These are phyloP conservation scores for Nephila pilipes DNA, from an alignment of 1,140 invertebrate species.

Conservation along the genomic window DNA sequence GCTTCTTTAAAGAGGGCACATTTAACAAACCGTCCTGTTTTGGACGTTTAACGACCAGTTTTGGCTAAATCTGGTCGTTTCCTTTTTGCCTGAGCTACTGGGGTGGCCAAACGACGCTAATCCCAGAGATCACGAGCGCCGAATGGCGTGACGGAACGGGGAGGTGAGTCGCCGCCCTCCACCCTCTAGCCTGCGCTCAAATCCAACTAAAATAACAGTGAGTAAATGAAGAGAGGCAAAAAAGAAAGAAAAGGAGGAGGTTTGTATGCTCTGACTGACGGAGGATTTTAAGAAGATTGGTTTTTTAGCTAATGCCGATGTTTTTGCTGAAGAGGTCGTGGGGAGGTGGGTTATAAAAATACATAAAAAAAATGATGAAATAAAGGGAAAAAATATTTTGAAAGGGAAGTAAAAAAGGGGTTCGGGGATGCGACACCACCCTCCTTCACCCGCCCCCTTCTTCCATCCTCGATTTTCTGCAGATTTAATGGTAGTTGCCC, in stretches of 20 bases:
- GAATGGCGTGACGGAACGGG: slow-evolving; percentile 20
- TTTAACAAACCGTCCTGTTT: neutral
- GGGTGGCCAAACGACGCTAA: slow-evolving; percentile 11
- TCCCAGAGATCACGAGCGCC: slow-evolving; percentile 12
- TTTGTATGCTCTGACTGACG: neutral
- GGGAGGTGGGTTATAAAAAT: too few species aligned
- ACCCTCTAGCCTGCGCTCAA: neutral
- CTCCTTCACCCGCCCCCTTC: neutral
- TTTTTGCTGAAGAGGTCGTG: neutral
- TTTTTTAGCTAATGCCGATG: slow-evolving; percentile 23
- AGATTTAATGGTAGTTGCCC: slow-evolving; percentile 23
- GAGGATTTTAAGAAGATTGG: slow-evolving; percentile 24
- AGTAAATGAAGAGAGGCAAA: neutral
- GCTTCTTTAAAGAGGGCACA: neutral
- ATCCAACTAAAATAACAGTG: slow-evolving; percentile 5
- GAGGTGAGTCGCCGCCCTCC: neutral
- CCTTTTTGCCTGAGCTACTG: neutral
- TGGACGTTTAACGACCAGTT: neutral
- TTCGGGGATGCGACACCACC: neutral
- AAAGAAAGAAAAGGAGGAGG: neutral
- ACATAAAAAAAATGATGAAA: too few species aligned
- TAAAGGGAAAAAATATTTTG: neutral
- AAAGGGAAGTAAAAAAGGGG: neutral
- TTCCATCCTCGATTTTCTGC: neutral
- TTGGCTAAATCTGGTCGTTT: slow-evolving; percentile 3